A percentile compares a stretch with the other conserved stretches of the same genome.
Evolutionary conservation across 2,797 vertebrate species (phyloP).

Genomic region (Neoniphon sammara): DNA sequence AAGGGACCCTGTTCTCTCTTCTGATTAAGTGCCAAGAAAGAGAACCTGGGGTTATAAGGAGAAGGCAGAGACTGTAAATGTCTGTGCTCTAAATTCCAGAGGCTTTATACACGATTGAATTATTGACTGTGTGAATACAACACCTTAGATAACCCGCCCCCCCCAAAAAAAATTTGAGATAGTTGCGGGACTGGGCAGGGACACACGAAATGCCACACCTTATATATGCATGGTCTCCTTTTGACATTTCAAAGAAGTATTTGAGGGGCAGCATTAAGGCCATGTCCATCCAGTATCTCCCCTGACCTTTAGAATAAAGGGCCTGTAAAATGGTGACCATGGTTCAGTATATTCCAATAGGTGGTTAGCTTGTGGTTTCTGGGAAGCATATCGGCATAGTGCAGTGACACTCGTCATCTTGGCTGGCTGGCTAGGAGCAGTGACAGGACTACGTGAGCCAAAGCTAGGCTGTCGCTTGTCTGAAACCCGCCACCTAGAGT

Average conservation of each 20-base stretch:
- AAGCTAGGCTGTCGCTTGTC: conserved; percentile 57
- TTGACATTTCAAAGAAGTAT: conserved; percentile 19
- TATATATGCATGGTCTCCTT: background rate
- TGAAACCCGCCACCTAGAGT: conserved; percentile 39
- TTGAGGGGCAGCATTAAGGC: conserved; percentile 28
- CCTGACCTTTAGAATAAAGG: conserved; percentile 48
- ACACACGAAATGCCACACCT: background rate
- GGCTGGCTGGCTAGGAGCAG: conserved; percentile 43
- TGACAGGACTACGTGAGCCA: conserved; percentile 38
- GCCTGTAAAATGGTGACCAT: conserved; percentile 30
- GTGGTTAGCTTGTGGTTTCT: conserved; percentile 38
- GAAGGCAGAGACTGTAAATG: conserved; percentile 51
- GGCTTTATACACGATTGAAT: conserved; percentile 51
- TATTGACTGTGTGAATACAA: conserved; percentile 35
- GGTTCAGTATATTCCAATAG: conserved; percentile 30
- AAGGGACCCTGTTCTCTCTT: conserved; percentile 52
- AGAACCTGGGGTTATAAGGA: conserved; percentile 51
- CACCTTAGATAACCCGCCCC: background rate
- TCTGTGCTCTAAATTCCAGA: conserved; percentile 47
- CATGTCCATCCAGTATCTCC: conserved; percentile 25
- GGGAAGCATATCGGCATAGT: conserved; percentile 36
- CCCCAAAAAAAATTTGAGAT: background rate
- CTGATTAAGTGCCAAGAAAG: conserved; percentile 58
- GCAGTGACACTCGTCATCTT: conserved; percentile 66
- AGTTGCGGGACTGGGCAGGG: conserved; percentile 10